These are phyloP conservation scores for Blastobasis adustella DNA, from an alignment of 2,888 invertebrate species.

Conservation along the genomic window DNA sequence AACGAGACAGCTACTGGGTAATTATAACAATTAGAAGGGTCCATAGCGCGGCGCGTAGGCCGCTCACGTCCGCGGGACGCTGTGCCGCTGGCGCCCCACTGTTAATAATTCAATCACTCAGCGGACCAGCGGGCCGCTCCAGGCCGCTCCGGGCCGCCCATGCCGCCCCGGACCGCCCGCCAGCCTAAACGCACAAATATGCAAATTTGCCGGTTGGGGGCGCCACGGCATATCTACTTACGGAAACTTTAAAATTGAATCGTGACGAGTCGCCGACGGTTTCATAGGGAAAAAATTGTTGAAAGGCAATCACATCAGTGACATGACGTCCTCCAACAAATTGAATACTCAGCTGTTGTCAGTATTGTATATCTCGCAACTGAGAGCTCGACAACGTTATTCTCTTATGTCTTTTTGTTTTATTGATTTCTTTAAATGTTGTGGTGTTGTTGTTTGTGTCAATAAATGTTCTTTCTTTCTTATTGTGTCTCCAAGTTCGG, in stretches of 20 bases:
- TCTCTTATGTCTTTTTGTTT: too few species aligned
- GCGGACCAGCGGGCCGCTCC: constrained; percentile 23
- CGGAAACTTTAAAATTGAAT: constrained; percentile 52
- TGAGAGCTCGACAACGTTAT: too few species aligned
- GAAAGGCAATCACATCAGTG: too few species aligned
- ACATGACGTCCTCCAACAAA: too few species aligned
- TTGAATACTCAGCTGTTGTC: too few species aligned
- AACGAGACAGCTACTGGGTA: constrained; percentile 32
- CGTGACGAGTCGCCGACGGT: constrained; percentile 28
- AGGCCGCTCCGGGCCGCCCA: constrained; percentile 33
- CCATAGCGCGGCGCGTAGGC: constrained; percentile 32
- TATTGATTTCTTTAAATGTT: too few species aligned
- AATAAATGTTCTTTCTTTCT: too few species aligned
- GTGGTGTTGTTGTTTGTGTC: too few species aligned
- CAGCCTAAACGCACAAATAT: constrained; percentile 57
- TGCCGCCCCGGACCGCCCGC: constrained; percentile 19
- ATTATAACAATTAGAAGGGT: constrained; percentile 50
- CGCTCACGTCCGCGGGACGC: constrained; percentile 45
- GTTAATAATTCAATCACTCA: constrained; percentile 68
- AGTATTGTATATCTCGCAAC: too few species aligned
- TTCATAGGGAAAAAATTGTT: too few species aligned
- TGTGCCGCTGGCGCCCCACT: constrained; percentile 44
- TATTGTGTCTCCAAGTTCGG: too few species aligned
- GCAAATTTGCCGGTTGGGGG: constrained; percentile 57
- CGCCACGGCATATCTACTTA: constrained; percentile 31